Conservation (phyloP, 2,797 vertebrate species). For the Cuculus canorus region DNA sequence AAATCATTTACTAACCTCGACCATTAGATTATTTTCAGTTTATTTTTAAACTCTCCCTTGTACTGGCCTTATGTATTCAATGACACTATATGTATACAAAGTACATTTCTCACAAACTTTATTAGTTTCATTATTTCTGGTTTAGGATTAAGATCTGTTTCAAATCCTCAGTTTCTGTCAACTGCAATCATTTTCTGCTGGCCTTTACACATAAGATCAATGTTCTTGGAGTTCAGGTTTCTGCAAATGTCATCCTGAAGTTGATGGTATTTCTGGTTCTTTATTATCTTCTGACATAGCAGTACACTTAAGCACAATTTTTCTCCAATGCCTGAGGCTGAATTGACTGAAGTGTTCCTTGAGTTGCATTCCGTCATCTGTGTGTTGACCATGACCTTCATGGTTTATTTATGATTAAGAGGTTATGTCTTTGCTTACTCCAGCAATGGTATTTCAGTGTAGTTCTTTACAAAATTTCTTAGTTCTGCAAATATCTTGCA, state of each 20-base stretch:
- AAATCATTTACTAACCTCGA: neutral
- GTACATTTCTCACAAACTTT: neutral
- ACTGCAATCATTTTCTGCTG: neutral
- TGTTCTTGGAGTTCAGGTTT: constrained; percentile 37
- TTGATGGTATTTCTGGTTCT: constrained; percentile 58
- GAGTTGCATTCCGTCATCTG: constrained; percentile 57
- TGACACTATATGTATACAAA: neutral
- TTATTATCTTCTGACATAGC: constrained; percentile 58
- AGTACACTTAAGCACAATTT: constrained; percentile 61
- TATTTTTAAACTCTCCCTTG: constrained; percentile 28
- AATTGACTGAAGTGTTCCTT: constrained; percentile 54
- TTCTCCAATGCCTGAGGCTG: constrained; percentile 56
- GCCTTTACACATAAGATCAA: constrained; percentile 49
- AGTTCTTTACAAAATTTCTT: neutral
- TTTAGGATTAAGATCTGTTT: constrained; percentile 48
- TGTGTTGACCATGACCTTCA: constrained; percentile 62
- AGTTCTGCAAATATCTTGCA: neutral
- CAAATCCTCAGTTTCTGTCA: constrained; percentile 46
- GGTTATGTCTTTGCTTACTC: constrained; percentile 21
- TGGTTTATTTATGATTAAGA: constrained; percentile 60
- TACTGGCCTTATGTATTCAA: neutral
- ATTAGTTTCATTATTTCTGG: constrained; percentile 41
- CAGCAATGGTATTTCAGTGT: neutral
- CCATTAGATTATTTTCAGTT: constrained; percentile 10
- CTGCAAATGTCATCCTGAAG: constrained; percentile 36